These are phyloP conservation scores for Butorides virescens DNA, from an alignment of 2,113 vertebrate species.

Conservation along the genomic window DNA sequence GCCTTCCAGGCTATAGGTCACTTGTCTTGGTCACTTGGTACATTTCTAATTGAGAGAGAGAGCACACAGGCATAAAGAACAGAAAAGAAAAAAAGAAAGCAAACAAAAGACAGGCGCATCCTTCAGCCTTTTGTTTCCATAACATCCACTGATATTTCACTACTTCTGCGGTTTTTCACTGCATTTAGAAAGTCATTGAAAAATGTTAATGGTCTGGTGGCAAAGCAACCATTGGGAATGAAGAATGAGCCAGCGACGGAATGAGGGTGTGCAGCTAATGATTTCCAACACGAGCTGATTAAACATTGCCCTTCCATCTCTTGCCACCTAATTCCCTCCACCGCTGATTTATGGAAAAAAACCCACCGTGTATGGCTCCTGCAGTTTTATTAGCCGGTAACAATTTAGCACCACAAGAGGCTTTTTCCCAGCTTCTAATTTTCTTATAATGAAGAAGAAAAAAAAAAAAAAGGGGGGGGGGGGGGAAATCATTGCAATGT, in stretches of 20 bases:
- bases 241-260: slow-evolving; percentile 62
- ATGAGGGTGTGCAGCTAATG: slow-evolving; percentile 74
- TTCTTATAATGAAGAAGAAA: slow-evolving; percentile 41
- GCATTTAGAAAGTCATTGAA: slow-evolving; percentile 72
- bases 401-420: slow-evolving; percentile 55
- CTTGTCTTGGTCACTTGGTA: neutral
- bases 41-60: slow-evolving; percentile 23
- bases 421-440: slow-evolving; percentile 56
- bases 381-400: slow-evolving; percentile 69
- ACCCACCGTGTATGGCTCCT: slow-evolving; percentile 5
- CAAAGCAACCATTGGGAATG: slow-evolving; percentile 68
- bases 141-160: slow-evolving; percentile 45
- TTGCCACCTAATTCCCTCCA: slow-evolving; percentile 72
- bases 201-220: slow-evolving; percentile 71
- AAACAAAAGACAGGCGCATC: neutral
- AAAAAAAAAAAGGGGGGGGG: neutral
- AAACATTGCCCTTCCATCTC: slow-evolving; percentile 70
- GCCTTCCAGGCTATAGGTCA: neutral
- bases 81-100: neutral
- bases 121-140: slow-evolving; percentile 46
- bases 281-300: slow-evolving; percentile 78
- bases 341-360: slow-evolving; percentile 69
- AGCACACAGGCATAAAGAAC: neutral
- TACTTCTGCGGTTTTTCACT: slow-evolving; percentile 44
- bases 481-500: neutral